Base-by-base conservation (phyloP, 2,888 invertebrate genomes). In the Megaustenia siamemsis region DNA sequence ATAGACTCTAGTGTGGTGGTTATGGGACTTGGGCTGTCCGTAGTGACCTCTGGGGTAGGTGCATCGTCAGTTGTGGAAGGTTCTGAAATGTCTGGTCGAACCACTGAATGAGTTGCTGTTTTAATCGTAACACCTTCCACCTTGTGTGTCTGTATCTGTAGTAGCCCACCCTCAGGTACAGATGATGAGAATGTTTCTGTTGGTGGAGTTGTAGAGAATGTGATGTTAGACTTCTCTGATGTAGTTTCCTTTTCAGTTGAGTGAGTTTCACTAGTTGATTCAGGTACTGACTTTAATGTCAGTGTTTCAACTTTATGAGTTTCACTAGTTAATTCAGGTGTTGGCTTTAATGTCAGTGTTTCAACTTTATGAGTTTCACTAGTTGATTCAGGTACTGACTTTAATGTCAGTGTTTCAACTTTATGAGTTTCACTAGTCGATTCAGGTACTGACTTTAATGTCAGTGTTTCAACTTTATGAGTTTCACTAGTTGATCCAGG, bases 1-100 rank as follows among this genome's bases (percentile, higher is more conserved):
- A 79, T 60, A 15, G 75, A 68, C 43, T 79, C 60, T 18, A 85
- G 5, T 40, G 68, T 82, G 24, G 83, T 63, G 18, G 76, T 56
- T 24, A 82, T 28, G 4, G 68, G 76, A 15, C 28, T 35, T 43
- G 81, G 32, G n/a, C 66, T 66, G 2, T 78, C 78, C 1, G 40
- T 69, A 4, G 69, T 5, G n/a, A 40, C 21, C 6, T 69, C 4
- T 40, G 69, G 40, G 21, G 40, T 24, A 12, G 4, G 6, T 40
- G 6, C 24, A 24, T 38, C 40, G 5, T 69, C 40, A 5, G 40
- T 21, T 38, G 69, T 69, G 6, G 40, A 40, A 66, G 15, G 18
- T 8, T 12, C 66, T 35, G 6, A 12, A 15, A 56, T 5, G 56
- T 56, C 56, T 56, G 66, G 12, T 66, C 35, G 3, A 6, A 21